phyloP scores from a whole-genome alignment of 1,140 invertebrate genomes.

The Bombus terrestris region DNA sequence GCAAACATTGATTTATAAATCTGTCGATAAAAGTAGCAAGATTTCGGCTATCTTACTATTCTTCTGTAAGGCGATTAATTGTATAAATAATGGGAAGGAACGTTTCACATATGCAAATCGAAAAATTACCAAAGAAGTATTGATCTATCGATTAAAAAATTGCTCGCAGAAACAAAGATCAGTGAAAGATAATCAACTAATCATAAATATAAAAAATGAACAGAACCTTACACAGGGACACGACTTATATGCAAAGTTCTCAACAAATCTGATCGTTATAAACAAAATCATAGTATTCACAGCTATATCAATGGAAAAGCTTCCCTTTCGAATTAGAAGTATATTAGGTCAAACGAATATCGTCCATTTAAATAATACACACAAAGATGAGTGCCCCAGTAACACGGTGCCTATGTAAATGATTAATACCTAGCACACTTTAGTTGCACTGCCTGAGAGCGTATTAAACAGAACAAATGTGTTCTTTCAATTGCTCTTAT shows the following conservation, averaged over 20 bases:
- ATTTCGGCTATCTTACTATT: too few relatives aligned
- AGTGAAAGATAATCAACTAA: not conserved
- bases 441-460: conserved; percentile 37
- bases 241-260: not conserved
- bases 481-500: not conserved
- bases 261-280: not conserved
- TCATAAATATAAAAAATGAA: not conserved
- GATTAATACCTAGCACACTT: conserved; percentile 15
- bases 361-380: not conserved
- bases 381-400: not conserved
- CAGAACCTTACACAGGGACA: not conserved
- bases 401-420: conserved; percentile 13
- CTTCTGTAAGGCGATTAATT: too few relatives aligned
- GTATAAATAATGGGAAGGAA: too few relatives aligned
- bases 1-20: too few relatives aligned
- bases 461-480: not conserved
- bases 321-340: conserved; percentile 4
- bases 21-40: too few relatives aligned
- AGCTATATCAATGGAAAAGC: not conserved
- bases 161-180: not conserved
- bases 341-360: not conserved
- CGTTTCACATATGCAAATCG: not conserved
- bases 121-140: not conserved
- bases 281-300: not conserved
- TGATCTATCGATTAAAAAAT: not conserved